phyloP scores from a whole-genome alignment of 1,140 invertebrate genomes.

The Drosophila persimilis region DNA sequence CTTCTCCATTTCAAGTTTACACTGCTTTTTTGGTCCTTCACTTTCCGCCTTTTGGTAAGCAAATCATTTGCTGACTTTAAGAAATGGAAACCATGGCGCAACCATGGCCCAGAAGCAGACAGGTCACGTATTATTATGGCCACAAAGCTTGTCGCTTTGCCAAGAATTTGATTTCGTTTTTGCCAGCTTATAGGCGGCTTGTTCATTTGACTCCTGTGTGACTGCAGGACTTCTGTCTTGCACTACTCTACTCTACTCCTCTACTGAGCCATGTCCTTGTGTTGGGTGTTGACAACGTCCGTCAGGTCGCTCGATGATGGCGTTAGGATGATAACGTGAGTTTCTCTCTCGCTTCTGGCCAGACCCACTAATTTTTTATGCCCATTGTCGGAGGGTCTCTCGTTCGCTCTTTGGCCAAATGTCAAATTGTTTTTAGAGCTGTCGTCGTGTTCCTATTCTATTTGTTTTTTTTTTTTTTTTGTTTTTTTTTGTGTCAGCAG shows the following conservation, averaged over 20 bases:
- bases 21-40: constrained; percentile 3
- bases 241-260: background rate
- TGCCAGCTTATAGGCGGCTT: constrained; percentile 70
- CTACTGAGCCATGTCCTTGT: constrained; percentile 14
- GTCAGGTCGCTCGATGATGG: constrained; percentile 69
- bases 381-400: constrained; percentile 35
- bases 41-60: constrained; percentile 33
- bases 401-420: constrained; percentile 65
- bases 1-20: constrained; percentile 31
- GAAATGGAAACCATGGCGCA: constrained; percentile 32
- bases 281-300: constrained; percentile 72
- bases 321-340: constrained; percentile 72
- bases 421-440: constrained; percentile 80
- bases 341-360: constrained; percentile 21
- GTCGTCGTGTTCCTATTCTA: constrained; percentile 27
- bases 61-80: constrained; percentile 52
- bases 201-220: constrained; percentile 32
- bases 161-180: constrained; percentile 70
- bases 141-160: constrained; percentile 59
- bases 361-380: constrained; percentile 79
- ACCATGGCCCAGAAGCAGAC: constrained; percentile 46
- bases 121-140: constrained; percentile 77
- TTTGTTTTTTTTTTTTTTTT: constrained; percentile 13
- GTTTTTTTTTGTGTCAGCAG: constrained; percentile 45
- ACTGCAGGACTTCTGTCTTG: constrained; percentile 6